Percentiles rank a stretch among this genome's conserved stretches.
These are phyloP conservation scores for Tricholaema leucomelas DNA, from an alignment of 2,113 vertebrate genomes.

Conservation along the genomic window DNA sequence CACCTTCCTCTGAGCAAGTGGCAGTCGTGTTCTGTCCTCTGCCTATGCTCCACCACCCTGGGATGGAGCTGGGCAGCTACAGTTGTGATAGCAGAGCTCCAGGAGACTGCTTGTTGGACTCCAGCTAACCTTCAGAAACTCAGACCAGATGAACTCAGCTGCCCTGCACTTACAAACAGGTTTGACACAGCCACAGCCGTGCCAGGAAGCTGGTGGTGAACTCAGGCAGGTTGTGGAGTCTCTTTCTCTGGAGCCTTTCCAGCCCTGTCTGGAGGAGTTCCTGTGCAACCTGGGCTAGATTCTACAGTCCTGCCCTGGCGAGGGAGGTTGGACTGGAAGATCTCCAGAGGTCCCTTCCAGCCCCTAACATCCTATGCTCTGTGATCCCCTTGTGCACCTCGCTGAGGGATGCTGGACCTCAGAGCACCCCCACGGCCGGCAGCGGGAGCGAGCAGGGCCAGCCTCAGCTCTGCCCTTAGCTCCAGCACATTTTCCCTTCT, in stretches of 20 bases:
- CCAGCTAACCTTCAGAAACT: not conserved
- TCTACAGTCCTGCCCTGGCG: no score
- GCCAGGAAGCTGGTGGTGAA: rapidly evolving
- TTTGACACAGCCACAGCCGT: rapidly evolving
- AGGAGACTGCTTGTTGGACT: not conserved
- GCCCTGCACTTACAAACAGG: not conserved
- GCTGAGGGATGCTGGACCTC: not conserved
- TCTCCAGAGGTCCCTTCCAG: no score
- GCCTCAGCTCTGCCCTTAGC: not conserved
- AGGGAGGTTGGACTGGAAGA: no score
- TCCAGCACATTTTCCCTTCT: not conserved
- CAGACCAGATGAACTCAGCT: rapidly evolving
- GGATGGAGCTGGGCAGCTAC: not conserved
- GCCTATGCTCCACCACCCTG: not conserved
- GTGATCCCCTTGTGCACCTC: not conserved
- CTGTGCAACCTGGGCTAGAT: no score
- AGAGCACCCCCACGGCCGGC: rapidly evolving
- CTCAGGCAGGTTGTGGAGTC: no score
- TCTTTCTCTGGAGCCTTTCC: no score
- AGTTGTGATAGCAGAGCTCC: rapidly evolving
- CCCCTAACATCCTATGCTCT: no score
- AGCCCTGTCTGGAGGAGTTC: no score
- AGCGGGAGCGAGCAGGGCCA: not conserved
- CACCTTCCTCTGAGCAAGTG: not conserved
- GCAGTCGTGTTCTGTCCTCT: not conserved